phyloP scores from a whole-genome alignment of 2,797 vertebrate species.

The Fistularia commersonii region DNA sequence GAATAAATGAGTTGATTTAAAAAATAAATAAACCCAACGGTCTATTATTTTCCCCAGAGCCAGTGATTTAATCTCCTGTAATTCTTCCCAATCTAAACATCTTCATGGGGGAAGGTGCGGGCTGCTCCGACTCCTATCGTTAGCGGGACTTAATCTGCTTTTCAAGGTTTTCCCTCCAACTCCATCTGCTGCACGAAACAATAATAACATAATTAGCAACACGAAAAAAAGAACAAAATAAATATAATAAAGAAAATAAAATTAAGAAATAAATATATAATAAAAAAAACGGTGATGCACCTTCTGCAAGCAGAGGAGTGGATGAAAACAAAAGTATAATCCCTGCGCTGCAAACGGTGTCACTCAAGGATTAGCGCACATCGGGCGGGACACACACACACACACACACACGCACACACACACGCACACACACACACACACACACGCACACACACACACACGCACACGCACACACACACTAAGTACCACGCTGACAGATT shows the following conservation, averaged over 20 bases:
- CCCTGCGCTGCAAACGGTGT: slow-evolving; percentile 68
- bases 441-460: neutral
- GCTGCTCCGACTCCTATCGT: slow-evolving; percentile 36
- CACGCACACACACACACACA: slow-evolving; percentile 3
- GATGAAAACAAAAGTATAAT: slow-evolving; percentile 72
- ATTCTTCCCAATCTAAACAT: slow-evolving; percentile 1
- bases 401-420: too few species aligned
- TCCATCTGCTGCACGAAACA: slow-evolving; percentile 50
- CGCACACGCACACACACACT: slow-evolving; percentile 15
- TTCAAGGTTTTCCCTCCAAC: slow-evolving; percentile 25
- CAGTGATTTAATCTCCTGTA: neutral
- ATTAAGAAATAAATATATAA: too few species aligned
- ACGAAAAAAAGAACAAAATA: neutral
- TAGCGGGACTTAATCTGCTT: slow-evolving; percentile 53
- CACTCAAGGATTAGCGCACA: slow-evolving; percentile 77
- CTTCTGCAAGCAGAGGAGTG: slow-evolving; percentile 34
- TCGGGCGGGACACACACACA: too few species aligned
- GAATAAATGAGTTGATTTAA: too few species aligned
- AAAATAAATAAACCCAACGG: too few species aligned
- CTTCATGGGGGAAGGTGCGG: slow-evolving; percentile 11
- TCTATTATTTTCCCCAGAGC: neutral
- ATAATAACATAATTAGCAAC: neutral
- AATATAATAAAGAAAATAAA: slow-evolving; percentile 31
- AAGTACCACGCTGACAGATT: slow-evolving; percentile 59
- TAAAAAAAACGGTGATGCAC: neutral